phyloP scores from a whole-genome alignment of 2,888 invertebrate genomes.

The Mesorhabditis belari region DNA sequence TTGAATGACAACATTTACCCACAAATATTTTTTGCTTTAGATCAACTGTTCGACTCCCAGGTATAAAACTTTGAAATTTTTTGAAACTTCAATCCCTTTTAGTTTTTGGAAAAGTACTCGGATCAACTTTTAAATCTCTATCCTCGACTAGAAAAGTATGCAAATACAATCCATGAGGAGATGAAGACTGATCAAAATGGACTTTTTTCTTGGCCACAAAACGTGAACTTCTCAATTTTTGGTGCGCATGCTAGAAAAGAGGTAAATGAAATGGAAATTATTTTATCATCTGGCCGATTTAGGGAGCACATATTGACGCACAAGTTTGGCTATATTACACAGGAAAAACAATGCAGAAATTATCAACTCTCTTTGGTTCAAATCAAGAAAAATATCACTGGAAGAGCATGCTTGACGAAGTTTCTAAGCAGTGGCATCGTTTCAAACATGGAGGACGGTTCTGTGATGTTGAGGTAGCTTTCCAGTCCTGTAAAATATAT shows the following conservation, averaged over 20 bases:
- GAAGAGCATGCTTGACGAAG: background rate
- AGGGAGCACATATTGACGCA: background rate
- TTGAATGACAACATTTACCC: background rate
- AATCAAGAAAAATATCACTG: background rate
- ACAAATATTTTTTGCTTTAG: background rate
- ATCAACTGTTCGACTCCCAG: background rate
- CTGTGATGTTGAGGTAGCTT: background rate
- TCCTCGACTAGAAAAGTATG: background rate
- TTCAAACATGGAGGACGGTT: background rate
- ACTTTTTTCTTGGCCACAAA: background rate
- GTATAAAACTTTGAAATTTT: background rate
- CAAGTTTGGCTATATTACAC: background rate
- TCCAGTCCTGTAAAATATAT: no score
- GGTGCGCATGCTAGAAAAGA: background rate
- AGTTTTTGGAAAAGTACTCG: no score
- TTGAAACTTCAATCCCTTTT: no score
- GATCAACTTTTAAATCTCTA: no score
- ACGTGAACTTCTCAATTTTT: background rate
- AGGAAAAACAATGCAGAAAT: background rate
- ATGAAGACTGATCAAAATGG: background rate
- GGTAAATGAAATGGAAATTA: background rate
- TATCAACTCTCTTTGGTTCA: background rate
- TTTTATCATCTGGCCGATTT: background rate
- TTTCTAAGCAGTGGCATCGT: background rate
- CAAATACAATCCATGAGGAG: background rate